Percentiles rank a stretch among this genome's conserved stretches.
phyloP scores from a whole-genome alignment of 2,797 vertebrate genomes.

The Takifugu rubripes region DNA sequence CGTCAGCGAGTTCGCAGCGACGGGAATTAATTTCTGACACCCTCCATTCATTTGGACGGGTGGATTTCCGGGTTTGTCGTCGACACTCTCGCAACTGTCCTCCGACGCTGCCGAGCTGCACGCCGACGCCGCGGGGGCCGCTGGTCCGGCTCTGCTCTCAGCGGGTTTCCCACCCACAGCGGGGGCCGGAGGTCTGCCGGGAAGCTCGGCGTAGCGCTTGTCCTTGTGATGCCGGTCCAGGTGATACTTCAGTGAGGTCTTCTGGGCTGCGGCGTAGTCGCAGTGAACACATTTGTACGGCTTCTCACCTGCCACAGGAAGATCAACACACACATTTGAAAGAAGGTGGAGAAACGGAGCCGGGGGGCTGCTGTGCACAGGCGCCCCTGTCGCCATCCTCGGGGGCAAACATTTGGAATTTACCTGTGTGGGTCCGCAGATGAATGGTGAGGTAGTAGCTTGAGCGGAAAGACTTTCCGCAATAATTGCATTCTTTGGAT shows the following conservation, averaged over 20 bases:
- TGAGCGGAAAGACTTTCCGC: slow-evolving; percentile 94
- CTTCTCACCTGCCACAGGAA: slow-evolving; percentile 87
- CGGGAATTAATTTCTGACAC: slow-evolving; percentile 38
- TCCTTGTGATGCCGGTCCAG: slow-evolving; percentile 93
- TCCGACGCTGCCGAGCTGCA: slow-evolving; percentile 48
- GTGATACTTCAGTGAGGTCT: slow-evolving; percentile 94
- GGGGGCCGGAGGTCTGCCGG: slow-evolving; percentile 67
- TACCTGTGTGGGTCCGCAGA: slow-evolving; percentile 98
- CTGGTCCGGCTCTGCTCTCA: slow-evolving; percentile 69
- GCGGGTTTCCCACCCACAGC: slow-evolving; percentile 47
- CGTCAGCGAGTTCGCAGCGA: slow-evolving; percentile 30
- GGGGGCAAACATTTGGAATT: not conserved
- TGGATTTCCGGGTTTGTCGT: slow-evolving; percentile 24
- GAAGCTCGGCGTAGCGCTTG: slow-evolving; percentile 73
- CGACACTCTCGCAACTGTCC: slow-evolving; percentile 18
- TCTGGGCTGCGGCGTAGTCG: slow-evolving; percentile 95
- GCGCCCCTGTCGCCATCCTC: too few species aligned
- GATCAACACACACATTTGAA: too few species aligned
- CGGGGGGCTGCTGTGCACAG: too few species aligned
- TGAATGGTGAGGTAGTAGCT: slow-evolving; percentile 99
- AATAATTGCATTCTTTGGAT: slow-evolving; percentile 91
- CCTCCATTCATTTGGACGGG: slow-evolving; percentile 54
- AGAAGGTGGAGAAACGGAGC: too few species aligned
- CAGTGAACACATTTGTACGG: slow-evolving; percentile 96
- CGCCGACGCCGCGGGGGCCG: slow-evolving; percentile 49